phyloP scores from a whole-genome alignment of 2,113 vertebrate species.

The Pygathrix nemaeus region DNA sequence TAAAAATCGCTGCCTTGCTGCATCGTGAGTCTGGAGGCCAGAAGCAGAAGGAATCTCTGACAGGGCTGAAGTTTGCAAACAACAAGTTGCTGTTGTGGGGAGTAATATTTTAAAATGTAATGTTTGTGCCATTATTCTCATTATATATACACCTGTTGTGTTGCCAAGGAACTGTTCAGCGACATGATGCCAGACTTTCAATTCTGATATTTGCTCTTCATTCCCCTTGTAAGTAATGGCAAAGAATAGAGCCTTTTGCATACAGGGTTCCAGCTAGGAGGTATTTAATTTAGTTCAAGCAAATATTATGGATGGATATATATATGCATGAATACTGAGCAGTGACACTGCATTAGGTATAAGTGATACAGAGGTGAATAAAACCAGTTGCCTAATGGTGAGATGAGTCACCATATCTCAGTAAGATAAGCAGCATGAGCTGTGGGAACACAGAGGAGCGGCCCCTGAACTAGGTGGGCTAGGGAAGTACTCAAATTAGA shows the following conservation, averaged over 20 bases:
- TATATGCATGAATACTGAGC: neutral
- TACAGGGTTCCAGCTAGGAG: neutral
- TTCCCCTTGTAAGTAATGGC: slow-evolving; percentile 17
- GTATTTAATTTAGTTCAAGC: slow-evolving; percentile 22
- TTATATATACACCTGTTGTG: neutral
- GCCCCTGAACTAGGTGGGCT: neutral
- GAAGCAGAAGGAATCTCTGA: slow-evolving; percentile 18
- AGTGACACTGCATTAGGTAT: neutral
- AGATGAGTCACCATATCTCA: neutral
- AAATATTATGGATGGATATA: neutral
- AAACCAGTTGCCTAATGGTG: neutral
- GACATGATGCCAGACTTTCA: slow-evolving; percentile 39
- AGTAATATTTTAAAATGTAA: slow-evolving; percentile 63
- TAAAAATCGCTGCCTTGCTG: neutral
- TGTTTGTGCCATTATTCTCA: slow-evolving; percentile 47
- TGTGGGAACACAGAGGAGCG: neutral
- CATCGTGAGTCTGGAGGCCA: neutral
- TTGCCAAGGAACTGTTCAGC: slow-evolving; percentile 47
- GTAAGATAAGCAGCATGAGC: neutral
- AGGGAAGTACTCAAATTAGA: neutral
- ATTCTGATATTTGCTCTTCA: neutral
- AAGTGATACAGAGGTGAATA: neutral
- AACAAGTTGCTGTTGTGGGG: neutral
- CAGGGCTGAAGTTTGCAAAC: slow-evolving; percentile 35
- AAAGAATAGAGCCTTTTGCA: slow-evolving; percentile 25